Evolutionary conservation across 2,797 vertebrate genomes (phyloP).

Genomic region (Oreortyx pictus): DNA sequence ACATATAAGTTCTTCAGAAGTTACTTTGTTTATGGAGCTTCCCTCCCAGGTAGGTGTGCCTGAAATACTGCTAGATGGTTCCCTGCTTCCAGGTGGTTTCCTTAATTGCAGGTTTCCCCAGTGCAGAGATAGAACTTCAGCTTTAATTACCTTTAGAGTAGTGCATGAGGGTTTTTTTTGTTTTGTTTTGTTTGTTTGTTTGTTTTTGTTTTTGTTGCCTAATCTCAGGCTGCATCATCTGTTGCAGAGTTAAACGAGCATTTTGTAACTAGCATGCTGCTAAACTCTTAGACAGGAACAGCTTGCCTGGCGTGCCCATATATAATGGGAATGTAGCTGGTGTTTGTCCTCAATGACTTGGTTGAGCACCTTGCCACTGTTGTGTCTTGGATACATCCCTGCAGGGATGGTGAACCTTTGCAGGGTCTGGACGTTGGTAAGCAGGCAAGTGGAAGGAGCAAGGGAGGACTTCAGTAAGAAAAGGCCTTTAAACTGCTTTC

Average conservation of each 20-base stretch:
- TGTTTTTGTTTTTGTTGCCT: neutral
- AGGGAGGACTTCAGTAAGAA: too few species aligned
- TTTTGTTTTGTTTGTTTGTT: too few species aligned
- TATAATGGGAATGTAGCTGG: neutral
- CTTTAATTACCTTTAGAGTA: neutral
- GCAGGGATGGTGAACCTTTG: neutral
- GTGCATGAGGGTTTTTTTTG: neutral
- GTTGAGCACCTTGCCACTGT: neutral
- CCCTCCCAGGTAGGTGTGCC: neutral
- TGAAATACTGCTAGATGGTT: neutral
- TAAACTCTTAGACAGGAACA: neutral
- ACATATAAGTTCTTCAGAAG: neutral
- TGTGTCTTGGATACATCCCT: neutral
- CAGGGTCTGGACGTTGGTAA: accelerated
- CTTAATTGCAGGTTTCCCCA: neutral
- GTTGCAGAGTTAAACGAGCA: neutral
- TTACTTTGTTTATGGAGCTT: neutral
- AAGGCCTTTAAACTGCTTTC: conserved; percentile 14
- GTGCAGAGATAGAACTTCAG: neutral
- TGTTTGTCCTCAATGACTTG: neutral
- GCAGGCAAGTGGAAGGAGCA: neutral
- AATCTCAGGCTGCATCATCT: neutral
- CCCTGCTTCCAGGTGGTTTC: too few species aligned
- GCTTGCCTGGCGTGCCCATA: neutral
- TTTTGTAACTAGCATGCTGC: neutral